Percentiles rank a stretch among this genome's conserved stretches.
Conservation (phyloP, 2,888 invertebrate species). For the Enchytraeus crypticus region DNA sequence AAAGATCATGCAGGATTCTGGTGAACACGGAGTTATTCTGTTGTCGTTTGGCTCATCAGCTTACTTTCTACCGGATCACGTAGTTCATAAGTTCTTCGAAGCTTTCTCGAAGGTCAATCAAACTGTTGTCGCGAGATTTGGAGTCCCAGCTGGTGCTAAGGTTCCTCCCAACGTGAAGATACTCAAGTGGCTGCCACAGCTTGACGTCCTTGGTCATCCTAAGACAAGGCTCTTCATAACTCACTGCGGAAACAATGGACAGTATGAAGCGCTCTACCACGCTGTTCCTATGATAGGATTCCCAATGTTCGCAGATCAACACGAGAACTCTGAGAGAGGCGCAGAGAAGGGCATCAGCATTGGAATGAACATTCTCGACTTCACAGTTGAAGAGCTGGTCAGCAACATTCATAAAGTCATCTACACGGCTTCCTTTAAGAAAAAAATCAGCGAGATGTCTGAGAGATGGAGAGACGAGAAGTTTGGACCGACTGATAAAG, state of each 20-base stretch:
- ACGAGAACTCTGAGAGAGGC: background rate
- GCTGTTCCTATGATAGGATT: slow-evolving; percentile 15
- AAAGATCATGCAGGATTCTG: slow-evolving; percentile 21
- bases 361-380: slow-evolving; percentile 17
- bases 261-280: slow-evolving; percentile 12
- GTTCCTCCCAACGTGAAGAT: slow-evolving; percentile 8
- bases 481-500: slow-evolving; percentile 23
- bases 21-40: slow-evolving; percentile 26
- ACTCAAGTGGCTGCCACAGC: slow-evolving; percentile 12
- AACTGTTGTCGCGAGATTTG: slow-evolving; percentile 9
- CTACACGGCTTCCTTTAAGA: slow-evolving; percentile 16
- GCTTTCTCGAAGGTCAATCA: slow-evolving; percentile 22
- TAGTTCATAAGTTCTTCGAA: slow-evolving; percentile 15
- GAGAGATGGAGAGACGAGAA: slow-evolving; percentile 16
- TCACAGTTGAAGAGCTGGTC: slow-evolving; percentile 20
- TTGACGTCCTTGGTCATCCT: slow-evolving; percentile 12
- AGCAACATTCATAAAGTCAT: slow-evolving; percentile 21
- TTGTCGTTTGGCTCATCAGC: slow-evolving; percentile 29
- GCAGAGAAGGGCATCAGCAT: slow-evolving; percentile 24
- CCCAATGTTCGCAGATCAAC: slow-evolving; percentile 10
- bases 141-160: background rate
- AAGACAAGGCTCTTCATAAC: slow-evolving; percentile 14
- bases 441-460: slow-evolving; percentile 21
- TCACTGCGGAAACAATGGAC: slow-evolving; percentile 13
- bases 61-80: slow-evolving; percentile 14